phyloP scores from a whole-genome alignment of 2,113 vertebrate species.

The Proterorhinus semilunaris region DNA sequence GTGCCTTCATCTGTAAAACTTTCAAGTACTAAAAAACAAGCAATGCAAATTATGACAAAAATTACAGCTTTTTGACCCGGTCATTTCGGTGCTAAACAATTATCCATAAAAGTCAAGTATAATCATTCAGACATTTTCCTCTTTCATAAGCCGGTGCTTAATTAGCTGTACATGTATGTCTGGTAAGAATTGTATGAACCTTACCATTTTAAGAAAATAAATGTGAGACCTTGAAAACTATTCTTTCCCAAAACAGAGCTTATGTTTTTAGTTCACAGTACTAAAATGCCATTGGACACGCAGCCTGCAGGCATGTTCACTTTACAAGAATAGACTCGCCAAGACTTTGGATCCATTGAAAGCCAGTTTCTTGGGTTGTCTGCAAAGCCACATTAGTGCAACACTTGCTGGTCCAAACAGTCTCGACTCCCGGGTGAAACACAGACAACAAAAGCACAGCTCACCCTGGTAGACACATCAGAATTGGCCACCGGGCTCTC shows the following conservation, averaged over 20 bases:
- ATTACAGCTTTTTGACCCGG: neutral
- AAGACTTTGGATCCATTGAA: neutral
- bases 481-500: slow-evolving; percentile 30
- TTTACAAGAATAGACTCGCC: neutral
- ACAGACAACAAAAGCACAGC: slow-evolving; percentile 55
- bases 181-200: neutral
- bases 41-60: neutral
- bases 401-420: slow-evolving; percentile 19
- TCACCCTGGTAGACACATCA: slow-evolving; percentile 32
- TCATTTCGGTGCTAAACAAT: too few species aligned
- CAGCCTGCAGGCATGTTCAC: slow-evolving; percentile 3
- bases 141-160: neutral
- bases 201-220: neutral
- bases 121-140: neutral
- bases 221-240: neutral
- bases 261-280: neutral
- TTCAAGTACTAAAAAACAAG: neutral
- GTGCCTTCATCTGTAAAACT: neutral
- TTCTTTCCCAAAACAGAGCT: neutral
- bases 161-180: neutral
- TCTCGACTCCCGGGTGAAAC: slow-evolving; percentile 52
- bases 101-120: neutral
- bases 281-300: neutral
- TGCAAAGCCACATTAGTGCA: neutral
- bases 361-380: neutral